Evolutionary conservation across 2,888 invertebrate species (phyloP), one percentile per base, ranked within the genome.

Genomic region (Hedychridium roseum): DNA sequence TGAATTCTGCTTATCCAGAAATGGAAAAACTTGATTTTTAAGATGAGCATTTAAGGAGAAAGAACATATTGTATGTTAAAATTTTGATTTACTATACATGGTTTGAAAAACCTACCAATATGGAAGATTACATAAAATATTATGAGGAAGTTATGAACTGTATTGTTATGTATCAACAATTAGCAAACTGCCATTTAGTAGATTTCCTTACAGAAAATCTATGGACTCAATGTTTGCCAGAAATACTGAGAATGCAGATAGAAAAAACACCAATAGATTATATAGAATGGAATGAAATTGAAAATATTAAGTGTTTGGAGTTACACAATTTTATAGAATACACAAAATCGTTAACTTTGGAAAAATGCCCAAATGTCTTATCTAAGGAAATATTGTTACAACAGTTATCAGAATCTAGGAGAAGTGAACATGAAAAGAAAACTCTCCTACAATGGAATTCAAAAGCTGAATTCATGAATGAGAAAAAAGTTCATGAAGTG

Each of bases 171-270:
- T 79, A 86, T 30, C 76, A 86, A 52, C 82, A 84, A 0, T 76
- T 92, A 18, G 84, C 86, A 0, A 90, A 91, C 73, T 88, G 89
- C 59, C 92, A 93, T 72, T 88, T 92, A 85, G 91, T 88, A 0
- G 85, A 87, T 66, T 90, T 85, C 74, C 81, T 92, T 34, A 88
- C 88, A 0, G 80, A 87, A 6, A 79, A 85, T 32, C 84, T 88
- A 44, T 92, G 89, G 88, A 73, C 83, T 0, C 82, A 64, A 2
- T 81, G 84, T 50, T 68, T 92, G 7, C 87, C 90, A 0, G 51
- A 61, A 6, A 57, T 74, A 0, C 77, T 92, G 11, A 81, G 79
- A 64, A 26, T 11, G 3, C 53, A 63, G 9, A 41, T 63, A 1
- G 57, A 63, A 15, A 32, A 30, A 14, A 27, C 31, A 18, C 15